Percentiles rank a stretch among this genome's conserved stretches.
Evolutionary conservation across 37 sponge, comb jelly and placozoan genomes (phyloP).

Genomic region (Trichoplax adhaerens): DNA sequence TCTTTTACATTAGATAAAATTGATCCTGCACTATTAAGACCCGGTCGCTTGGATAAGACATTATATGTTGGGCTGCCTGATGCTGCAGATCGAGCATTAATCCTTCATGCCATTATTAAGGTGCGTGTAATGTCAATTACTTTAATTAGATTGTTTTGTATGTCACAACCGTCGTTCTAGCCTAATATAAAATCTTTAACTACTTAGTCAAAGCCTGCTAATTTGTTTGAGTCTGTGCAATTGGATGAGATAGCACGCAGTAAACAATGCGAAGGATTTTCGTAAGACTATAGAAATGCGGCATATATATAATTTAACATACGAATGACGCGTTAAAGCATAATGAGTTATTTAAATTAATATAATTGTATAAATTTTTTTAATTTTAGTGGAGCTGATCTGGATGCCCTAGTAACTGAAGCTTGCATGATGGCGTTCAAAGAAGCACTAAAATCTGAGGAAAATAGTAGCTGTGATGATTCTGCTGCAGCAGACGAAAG

Average conservation of each 20-base stretch:
- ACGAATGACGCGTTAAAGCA: too few relatives aligned
- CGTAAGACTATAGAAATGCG: slow-evolving; percentile 14
- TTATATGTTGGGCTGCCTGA: slow-evolving; percentile 77
- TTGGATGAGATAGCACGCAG: slow-evolving; percentile 24
- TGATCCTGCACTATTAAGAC: slow-evolving; percentile 87
- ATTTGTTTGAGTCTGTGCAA: background rate
- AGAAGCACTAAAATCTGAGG: too few relatives aligned
- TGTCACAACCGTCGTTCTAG: background rate
- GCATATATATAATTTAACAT: too few relatives aligned
- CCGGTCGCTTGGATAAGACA: slow-evolving; percentile 86
- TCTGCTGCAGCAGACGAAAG: too few relatives aligned
- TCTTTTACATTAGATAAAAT: slow-evolving; percentile 55
- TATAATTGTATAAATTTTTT: background rate
- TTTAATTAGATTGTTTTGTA: background rate
- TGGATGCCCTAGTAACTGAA: slow-evolving; percentile 77
- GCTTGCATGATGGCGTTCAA: slow-evolving; percentile 50
- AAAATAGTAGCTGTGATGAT: too few relatives aligned
- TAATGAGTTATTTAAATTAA: too few relatives aligned
- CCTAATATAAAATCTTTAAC: background rate
- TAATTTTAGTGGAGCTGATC: slow-evolving; percentile 75
- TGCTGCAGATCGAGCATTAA: slow-evolving; percentile 49
- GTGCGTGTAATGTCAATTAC: slow-evolving; percentile 18
- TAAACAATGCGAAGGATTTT: slow-evolving; percentile 28
- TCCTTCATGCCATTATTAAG: slow-evolving; percentile 78
- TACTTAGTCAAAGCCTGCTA: background rate